Percentiles rank a stretch among this genome's conserved stretches.
Conservation (phyloP, 2,797 vertebrate genomes). For the Hirundo rustica region DNA sequence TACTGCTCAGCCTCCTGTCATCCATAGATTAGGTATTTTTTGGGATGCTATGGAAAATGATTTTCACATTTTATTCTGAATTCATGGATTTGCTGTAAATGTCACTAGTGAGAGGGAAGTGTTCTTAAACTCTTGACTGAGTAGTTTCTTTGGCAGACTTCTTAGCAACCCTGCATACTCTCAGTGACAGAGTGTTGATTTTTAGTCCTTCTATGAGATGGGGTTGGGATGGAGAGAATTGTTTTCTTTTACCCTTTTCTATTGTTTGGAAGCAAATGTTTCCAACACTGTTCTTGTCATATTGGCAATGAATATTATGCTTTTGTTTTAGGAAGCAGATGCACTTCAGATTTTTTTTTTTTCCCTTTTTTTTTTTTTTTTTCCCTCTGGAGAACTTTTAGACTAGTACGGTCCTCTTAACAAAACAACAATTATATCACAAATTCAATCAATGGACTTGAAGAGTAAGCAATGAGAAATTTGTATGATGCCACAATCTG, state of each 20-base stretch:
- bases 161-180: not conserved
- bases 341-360: not conserved
- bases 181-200: conserved; percentile 1
- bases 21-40: not conserved
- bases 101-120: not conserved
- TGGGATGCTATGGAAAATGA: not conserved
- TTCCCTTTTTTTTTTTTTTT: not conserved
- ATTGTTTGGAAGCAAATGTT: conserved; percentile 5
- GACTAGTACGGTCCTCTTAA: not conserved
- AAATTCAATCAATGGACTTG: not conserved
- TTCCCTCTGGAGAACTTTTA: not conserved
- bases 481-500: not conserved
- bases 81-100: not conserved
- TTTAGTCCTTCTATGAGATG: not conserved
- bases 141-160: conserved; percentile 12
- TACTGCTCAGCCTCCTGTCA: not conserved
- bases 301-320: not conserved
- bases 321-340: conserved; percentile 8
- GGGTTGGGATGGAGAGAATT: not conserved
- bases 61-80: not conserved
- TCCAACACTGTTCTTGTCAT: not conserved
- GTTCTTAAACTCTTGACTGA: not conserved
- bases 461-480: conserved; percentile 16
- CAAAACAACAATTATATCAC: not conserved
- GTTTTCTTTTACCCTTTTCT: not conserved